Evolutionary conservation across 2,888 invertebrate genomes (phyloP), one percentile per base, ranked within the genome.

Genomic region (Arge pagana): DNA sequence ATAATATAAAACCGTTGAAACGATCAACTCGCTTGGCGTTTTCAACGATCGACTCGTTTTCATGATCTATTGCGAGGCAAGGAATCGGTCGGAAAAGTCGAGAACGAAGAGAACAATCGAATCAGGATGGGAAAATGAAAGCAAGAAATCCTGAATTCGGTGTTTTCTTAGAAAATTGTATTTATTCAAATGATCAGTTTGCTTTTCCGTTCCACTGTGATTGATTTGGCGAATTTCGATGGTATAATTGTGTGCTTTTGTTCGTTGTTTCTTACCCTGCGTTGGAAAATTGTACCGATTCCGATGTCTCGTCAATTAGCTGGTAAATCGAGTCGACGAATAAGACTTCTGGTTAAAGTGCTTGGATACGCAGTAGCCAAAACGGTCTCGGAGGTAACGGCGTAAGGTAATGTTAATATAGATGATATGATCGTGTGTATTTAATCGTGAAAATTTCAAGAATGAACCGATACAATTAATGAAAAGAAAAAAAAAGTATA

Each of bases 341-440:
- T 26, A 41, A 41, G 26, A 26, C 16, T 6, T 15, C 28, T 28
- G 41, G 16, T 28, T 41, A 41, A 41, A 41, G 41, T 41, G 41
- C 30, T 42, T 30, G 19, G 21, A 30, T 30, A 30, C 19, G 42
- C 42, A 30, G 19, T 42, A 42, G 30, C 30, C n/a, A 11, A 30
- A 42, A 42, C 31, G 42, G 19, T 42, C 42, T 42, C 30, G 3
- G 42, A 30, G 19, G 31, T 30, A 31, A 42, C 31, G 30, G 30
- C 30, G 31, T 30, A 31, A 42, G 30, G 42, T 42, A 42, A 18
- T 42, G 42, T 42, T 42, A 19, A 19, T 42, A 30, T 31, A 42
- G 19, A 42, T 30, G n/a, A n/a, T 42, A 42, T 30, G 19, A 42
- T 30, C 31, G 42, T 19, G 42, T 42, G 42, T 42, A 42, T 42